Evolutionary conservation across 2,113 vertebrate species (phyloP).

Genomic region (Platysternon megacephalum): DNA sequence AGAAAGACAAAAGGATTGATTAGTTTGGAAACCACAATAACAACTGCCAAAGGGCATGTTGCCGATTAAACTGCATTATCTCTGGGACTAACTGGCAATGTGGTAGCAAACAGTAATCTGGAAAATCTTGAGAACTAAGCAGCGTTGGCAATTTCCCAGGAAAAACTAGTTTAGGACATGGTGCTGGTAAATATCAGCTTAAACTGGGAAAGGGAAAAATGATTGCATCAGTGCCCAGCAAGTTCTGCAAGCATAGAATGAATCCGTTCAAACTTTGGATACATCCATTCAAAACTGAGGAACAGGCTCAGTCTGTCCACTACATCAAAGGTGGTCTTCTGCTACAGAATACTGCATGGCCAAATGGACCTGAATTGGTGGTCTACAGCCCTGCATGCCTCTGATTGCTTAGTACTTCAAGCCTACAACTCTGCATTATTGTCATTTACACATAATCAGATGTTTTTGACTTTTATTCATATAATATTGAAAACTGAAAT

Average conservation of each 20-base stretch:
- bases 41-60: not conserved
- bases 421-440: not conserved
- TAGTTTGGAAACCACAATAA: not conserved
- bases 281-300: not conserved
- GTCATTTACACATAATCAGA: not conserved
- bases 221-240: not conserved
- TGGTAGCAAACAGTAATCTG: not conserved
- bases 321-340: not conserved
- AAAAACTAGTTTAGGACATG: not conserved
- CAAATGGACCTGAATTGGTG: not conserved
- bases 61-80: not conserved
- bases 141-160: not conserved
- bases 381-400: not conserved
- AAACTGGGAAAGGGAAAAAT: not conserved
- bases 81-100: not conserved
- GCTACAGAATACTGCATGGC: not conserved
- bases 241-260: not conserved
- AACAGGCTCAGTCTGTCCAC: not conserved
- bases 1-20: not conserved
- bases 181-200: not conserved
- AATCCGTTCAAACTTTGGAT: not conserved
- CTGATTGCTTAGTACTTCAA: not conserved
- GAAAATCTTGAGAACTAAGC: not conserved
- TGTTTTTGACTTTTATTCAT: not conserved
- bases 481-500: not conserved